These are phyloP conservation scores for Erebia aethiops DNA, from an alignment of 2,888 invertebrate species.

Conservation along the genomic window DNA sequence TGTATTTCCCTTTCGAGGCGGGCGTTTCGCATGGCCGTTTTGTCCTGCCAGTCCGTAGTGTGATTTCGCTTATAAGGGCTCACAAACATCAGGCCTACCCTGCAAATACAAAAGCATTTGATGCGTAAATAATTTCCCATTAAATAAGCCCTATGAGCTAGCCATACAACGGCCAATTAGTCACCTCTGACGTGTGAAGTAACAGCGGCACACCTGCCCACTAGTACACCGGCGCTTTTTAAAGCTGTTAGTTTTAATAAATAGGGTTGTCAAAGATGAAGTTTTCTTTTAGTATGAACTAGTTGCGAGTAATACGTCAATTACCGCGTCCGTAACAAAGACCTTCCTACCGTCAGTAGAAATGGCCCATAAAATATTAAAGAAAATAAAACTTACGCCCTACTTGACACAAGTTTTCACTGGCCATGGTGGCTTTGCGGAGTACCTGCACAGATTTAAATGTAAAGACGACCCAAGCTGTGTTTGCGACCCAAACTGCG, in stretches of 20 bases:
- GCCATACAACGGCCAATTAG: slow-evolving; percentile 44
- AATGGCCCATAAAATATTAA: no score
- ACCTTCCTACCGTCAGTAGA: no score
- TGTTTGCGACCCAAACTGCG: no score
- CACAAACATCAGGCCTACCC: slow-evolving; percentile 1
- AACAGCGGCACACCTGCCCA: slow-evolving; percentile 47
- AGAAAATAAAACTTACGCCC: no score
- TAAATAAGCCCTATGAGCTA: background rate
- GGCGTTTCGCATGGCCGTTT: no score
- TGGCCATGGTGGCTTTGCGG: no score
- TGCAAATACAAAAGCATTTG: slow-evolving; percentile 8
- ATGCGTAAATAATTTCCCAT: slow-evolving; percentile 2
- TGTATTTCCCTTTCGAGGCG: no score
- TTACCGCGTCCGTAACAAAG: no score
- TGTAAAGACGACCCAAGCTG: no score
- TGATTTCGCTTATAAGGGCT: background rate
- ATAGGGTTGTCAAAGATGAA: background rate
- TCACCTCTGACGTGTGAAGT: slow-evolving; percentile 43
- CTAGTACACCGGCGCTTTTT: slow-evolving; percentile 3
- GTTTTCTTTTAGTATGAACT: background rate
- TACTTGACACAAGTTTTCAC: no score
- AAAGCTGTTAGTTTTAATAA: background rate
- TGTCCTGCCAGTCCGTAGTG: no score
- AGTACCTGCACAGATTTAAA: no score
- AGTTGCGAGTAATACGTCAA: background rate